Percentiles rank a stretch among this genome's conserved stretches.
phyloP scores from a whole-genome alignment of 2,888 invertebrate species.

The Oscheius onirici region DNA sequence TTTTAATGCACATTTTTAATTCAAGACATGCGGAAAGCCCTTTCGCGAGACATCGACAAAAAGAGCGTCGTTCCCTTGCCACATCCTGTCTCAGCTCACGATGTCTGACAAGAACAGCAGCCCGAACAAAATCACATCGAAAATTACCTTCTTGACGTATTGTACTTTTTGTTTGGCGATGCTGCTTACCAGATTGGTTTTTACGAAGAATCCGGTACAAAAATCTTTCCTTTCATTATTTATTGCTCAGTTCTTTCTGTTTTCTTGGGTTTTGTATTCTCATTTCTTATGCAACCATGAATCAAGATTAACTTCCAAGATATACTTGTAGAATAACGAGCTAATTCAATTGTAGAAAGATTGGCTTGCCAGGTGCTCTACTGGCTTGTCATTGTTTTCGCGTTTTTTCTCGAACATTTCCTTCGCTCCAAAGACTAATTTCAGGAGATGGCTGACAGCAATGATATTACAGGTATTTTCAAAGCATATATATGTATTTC shows the following conservation, averaged over 20 bases:
- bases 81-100: slow-evolving; percentile 82
- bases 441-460: no score
- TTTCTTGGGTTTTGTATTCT: no score
- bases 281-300: no score
- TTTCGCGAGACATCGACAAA: slow-evolving; percentile 88
- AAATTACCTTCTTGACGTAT: not conserved
- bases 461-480: no score
- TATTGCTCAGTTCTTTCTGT: no score
- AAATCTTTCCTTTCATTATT: not conserved
- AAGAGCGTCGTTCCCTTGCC: slow-evolving; percentile 90
- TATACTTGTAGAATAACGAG: no score
- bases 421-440: no score
- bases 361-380: no score
- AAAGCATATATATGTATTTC: no score
- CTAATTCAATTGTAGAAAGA: no score
- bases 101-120: slow-evolving; percentile 29
- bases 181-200: not conserved
- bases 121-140: not conserved
- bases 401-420: no score
- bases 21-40: slow-evolving; percentile 95
- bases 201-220: not conserved
- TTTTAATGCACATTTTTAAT: not conserved
- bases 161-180: not conserved
- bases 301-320: no score
- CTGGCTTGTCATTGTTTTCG: not conserved